Conservation (phyloP, 2,888 invertebrate genomes). For the Panopea generosa region DNA sequence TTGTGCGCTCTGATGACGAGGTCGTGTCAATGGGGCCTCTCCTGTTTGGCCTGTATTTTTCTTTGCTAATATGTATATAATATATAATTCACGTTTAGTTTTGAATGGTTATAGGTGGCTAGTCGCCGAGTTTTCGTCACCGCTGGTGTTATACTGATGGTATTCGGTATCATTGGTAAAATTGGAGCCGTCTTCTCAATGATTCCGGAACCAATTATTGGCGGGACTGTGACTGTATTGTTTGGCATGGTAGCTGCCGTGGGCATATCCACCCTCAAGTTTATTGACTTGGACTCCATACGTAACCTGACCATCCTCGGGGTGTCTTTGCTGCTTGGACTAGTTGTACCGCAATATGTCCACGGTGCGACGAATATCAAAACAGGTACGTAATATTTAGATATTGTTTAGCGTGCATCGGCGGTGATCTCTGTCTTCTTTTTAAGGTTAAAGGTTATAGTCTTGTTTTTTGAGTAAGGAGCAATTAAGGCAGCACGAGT, state of each 20-base stretch:
- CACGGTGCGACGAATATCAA: slow-evolving; percentile 63
- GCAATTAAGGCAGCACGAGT: too few species aligned
- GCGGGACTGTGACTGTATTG: slow-evolving; percentile 81
- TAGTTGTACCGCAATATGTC: slow-evolving; percentile 86
- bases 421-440: too few species aligned
- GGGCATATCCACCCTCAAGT: slow-evolving; percentile 79
- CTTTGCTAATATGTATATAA: too few species aligned
- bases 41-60: too few species aligned
- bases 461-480: too few species aligned
- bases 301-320: slow-evolving; percentile 94
- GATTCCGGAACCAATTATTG: slow-evolving; percentile 86
- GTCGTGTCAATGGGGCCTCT: too few species aligned
- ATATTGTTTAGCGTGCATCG: too few species aligned
- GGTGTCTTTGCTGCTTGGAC: slow-evolving; percentile 93
- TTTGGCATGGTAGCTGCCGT: slow-evolving; percentile 83
- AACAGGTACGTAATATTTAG: slow-evolving; percentile 77
- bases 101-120: slow-evolving; percentile 79
- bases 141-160: slow-evolving; percentile 85
- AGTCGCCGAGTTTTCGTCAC: slow-evolving; percentile 85
- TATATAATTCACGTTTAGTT: too few species aligned
- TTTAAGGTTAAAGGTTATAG: too few species aligned
- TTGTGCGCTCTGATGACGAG: too few species aligned
- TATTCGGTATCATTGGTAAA: slow-evolving; percentile 85
- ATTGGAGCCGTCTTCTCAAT: slow-evolving; percentile 86
- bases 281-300: slow-evolving; percentile 92